phyloP scores from a whole-genome alignment of 2,113 vertebrate species.

The Salvator merianae region DNA sequence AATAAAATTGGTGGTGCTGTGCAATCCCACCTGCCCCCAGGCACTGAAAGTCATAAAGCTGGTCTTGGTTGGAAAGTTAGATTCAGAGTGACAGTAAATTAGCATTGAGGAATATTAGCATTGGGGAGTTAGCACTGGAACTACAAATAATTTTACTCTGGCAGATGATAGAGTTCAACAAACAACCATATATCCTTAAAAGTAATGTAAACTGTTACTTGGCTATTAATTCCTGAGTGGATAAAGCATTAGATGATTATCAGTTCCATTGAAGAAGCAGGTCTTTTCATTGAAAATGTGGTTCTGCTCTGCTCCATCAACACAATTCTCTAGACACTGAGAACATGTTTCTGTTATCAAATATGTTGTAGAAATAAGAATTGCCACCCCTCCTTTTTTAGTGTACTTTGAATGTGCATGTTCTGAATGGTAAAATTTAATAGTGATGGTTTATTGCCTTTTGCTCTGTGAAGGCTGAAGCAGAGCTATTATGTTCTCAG shows the following conservation, averaged over 20 bases:
- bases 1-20: not conserved
- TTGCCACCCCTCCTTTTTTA: slow-evolving; percentile 18
- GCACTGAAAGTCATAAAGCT: slow-evolving; percentile 25
- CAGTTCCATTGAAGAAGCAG: slow-evolving; percentile 47
- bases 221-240: slow-evolving; percentile 46
- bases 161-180: slow-evolving; percentile 39
- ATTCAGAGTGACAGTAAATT: slow-evolving; percentile 10
- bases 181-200: slow-evolving; percentile 45
- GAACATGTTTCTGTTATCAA: slow-evolving; percentile 71
- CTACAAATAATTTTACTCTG: slow-evolving; percentile 38
- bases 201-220: slow-evolving; percentile 41
- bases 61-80: slow-evolving; percentile 10
- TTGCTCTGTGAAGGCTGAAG: slow-evolving; percentile 69
- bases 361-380: slow-evolving; percentile 69
- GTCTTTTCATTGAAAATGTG: slow-evolving; percentile 56
- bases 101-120: not conserved
- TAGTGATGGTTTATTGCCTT: slow-evolving; percentile 72
- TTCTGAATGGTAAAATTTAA: slow-evolving; percentile 72
- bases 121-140: not conserved
- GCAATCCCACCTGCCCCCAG: not conserved
- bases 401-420: slow-evolving; percentile 68
- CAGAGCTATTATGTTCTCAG: slow-evolving; percentile 72
- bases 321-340: slow-evolving; percentile 52
- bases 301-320: slow-evolving; percentile 61
- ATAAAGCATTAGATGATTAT: slow-evolving; percentile 61